Evolutionary conservation across 2,797 vertebrate species (phyloP).

Genomic region (Gephyroberyx darwinii): DNA sequence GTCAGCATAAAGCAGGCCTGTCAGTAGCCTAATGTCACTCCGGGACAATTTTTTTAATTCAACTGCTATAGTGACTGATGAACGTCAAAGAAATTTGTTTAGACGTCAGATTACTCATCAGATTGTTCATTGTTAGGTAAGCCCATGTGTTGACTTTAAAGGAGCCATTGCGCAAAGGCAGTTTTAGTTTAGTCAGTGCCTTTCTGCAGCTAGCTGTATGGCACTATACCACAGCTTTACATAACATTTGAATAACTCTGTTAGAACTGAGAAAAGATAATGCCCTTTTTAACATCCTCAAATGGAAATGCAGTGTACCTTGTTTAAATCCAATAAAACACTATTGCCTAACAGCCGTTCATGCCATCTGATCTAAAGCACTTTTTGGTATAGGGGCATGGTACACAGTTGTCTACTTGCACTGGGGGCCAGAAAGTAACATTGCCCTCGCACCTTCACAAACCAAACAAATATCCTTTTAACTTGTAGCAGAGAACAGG

Average conservation of each 20-base stretch:
- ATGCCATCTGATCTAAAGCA: not conserved
- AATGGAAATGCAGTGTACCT: not conserved
- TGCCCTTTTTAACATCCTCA: conserved; percentile 28
- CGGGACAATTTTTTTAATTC: not conserved
- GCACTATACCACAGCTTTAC: conserved; percentile 53
- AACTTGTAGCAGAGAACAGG: not conserved
- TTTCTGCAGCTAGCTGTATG: conserved; percentile 1
- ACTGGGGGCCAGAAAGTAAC: not conserved
- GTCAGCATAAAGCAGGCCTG: not conserved
- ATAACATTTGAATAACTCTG: conserved; percentile 74
- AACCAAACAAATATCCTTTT: not conserved
- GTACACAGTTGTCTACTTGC: not conserved
- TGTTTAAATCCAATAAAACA: conserved; percentile 24
- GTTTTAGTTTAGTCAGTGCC: conserved; percentile 5
- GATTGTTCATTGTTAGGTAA: not conserved
- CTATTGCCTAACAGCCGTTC: not conserved
- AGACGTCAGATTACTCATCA: not conserved
- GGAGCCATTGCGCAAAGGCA: not conserved
- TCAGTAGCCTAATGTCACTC: not conserved
- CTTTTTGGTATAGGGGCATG: not conserved
- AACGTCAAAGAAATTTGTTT: not conserved
- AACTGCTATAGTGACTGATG: not conserved
- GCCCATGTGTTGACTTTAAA: not conserved
- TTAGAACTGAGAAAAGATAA: conserved; percentile 44
- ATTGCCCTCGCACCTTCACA: not conserved